Evolutionary conservation across 1,140 invertebrate species (phyloP).

Genomic region (Calosoma granatense): DNA sequence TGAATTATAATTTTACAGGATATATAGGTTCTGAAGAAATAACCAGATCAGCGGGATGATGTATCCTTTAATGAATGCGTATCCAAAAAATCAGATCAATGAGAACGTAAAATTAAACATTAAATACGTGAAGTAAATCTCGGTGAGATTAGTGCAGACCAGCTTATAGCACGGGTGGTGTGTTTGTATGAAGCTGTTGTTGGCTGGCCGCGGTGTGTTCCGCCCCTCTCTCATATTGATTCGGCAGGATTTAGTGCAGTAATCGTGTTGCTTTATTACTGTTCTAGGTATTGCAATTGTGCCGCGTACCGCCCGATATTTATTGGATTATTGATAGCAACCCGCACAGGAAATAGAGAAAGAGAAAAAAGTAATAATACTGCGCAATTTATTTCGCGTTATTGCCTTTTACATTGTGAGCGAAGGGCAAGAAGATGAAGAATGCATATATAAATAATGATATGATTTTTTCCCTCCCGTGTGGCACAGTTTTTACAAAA

Average conservation of each 20-base stretch:
- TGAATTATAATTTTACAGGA: no score
- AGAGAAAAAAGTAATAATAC: neutral
- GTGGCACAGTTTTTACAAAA: neutral
- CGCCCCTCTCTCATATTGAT: neutral
- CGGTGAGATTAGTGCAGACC: neutral
- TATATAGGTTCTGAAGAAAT: no score
- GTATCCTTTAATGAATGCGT: neutral
- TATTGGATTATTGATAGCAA: conserved; percentile 7
- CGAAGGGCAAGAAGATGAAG: conserved; percentile 1
- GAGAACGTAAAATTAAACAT: neutral
- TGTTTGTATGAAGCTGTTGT: no score
- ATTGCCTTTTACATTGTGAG: neutral
- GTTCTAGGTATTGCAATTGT: conserved; percentile 5
- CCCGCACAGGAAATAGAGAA: neutral
- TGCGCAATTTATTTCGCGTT: conserved; percentile 1
- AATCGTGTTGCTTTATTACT: conserved; percentile 7
- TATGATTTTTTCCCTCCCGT: neutral
- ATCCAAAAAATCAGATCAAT: neutral
- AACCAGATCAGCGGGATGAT: no score
- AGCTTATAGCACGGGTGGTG: neutral
- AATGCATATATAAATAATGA: neutral
- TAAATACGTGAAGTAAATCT: neutral
- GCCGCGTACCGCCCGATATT: neutral
- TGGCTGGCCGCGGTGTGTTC: no score
- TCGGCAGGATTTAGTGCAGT: conserved; percentile 1